phyloP scores from a whole-genome alignment of 2,888 invertebrate genomes.

The Monochamus alternatus region DNA sequence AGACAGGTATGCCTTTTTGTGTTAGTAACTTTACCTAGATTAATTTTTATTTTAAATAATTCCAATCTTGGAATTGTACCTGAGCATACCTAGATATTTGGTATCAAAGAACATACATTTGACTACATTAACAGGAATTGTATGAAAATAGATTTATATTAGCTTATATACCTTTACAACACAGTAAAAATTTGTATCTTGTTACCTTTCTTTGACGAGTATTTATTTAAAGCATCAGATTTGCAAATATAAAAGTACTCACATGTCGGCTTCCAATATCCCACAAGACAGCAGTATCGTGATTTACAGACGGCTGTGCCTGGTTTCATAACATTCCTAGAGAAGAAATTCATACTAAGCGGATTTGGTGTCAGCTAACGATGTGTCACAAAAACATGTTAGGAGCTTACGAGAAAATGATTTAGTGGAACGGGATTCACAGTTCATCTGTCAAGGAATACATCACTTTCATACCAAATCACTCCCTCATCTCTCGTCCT shows the following conservation, averaged over 20 bases:
- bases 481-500: constrained; percentile 47
- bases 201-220: too few species aligned
- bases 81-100: too few species aligned
- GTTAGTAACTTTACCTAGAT: too few species aligned
- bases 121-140: too few species aligned
- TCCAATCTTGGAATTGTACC: too few species aligned
- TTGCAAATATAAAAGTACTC: not conserved
- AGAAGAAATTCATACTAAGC: constrained; percentile 55
- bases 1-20: too few species aligned
- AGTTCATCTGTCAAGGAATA: constrained; percentile 69
- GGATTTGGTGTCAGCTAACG: constrained; percentile 59
- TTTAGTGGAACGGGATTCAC: constrained; percentile 70
- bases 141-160: too few species aligned
- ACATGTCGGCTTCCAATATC: not conserved
- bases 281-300: not conserved
- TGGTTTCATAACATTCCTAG: constrained; percentile 4
- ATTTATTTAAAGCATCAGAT: too few species aligned
- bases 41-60: too few species aligned
- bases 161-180: too few species aligned
- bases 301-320: constrained; percentile 8
- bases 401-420: constrained; percentile 67
- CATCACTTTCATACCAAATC: constrained; percentile 62
- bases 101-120: too few species aligned
- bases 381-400: constrained; percentile 61
- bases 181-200: too few species aligned